Evolutionary conservation across 1,140 invertebrate species (phyloP).

Genomic region (Thaumetopoea pityocampa): DNA sequence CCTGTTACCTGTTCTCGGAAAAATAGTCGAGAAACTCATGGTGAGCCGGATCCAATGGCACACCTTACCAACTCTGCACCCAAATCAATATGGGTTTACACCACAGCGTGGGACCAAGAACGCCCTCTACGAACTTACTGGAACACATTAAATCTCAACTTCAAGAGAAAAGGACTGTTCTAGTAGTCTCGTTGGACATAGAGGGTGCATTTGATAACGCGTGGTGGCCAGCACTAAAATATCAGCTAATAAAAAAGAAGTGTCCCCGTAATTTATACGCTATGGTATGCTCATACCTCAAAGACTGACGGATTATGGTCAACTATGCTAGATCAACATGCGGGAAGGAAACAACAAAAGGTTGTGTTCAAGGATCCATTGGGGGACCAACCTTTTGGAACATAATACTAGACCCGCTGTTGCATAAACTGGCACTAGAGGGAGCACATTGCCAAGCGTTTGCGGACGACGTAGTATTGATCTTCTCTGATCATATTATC

Average conservation of each 20-base stretch:
- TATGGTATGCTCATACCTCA: constrained; percentile 9
- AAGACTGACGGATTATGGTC: constrained; percentile 7
- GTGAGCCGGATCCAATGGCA: neutral
- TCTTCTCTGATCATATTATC: neutral
- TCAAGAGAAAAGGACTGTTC: constrained; percentile 1
- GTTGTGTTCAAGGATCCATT: constrained; percentile 25
- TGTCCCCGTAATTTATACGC: constrained; percentile 15
- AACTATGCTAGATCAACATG: constrained; percentile 9
- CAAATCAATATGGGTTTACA: neutral
- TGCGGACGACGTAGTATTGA: too few species aligned
- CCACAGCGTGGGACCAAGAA: neutral
- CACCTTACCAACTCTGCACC: neutral
- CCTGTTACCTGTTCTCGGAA: neutral
- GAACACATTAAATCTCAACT: constrained; percentile 6
- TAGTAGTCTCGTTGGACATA: constrained; percentile 19
- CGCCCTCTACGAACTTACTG: too few species aligned
- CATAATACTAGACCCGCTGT: constrained; percentile 13
- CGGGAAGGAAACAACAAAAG: constrained; percentile 17
- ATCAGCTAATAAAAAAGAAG: constrained; percentile 4
- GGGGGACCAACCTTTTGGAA: constrained; percentile 13
- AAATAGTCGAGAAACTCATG: neutral
- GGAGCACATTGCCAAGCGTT: constrained; percentile 3
- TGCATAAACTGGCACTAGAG: neutral
- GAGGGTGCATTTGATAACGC: constrained; percentile 16
- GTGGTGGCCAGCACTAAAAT: constrained; percentile 19